Conservation (phyloP, 2,113 vertebrate genomes). For the Murina feae region DNA sequence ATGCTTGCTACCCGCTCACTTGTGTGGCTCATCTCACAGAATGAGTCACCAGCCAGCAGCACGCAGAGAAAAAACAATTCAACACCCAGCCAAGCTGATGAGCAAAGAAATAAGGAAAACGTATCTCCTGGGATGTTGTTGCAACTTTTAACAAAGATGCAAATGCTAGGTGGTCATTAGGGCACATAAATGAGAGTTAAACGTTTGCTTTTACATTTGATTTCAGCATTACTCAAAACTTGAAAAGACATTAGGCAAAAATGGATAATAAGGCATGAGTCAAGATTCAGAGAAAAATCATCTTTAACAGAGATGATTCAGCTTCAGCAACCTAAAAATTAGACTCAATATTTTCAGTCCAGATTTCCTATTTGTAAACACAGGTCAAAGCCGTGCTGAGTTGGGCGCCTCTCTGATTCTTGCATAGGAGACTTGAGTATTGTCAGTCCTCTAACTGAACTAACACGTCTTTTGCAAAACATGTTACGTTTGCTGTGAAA, state of each 20-base stretch:
- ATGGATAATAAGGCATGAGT: background rate
- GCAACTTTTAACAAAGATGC: slow-evolving; percentile 26
- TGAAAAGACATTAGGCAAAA: background rate
- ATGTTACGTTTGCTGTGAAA: background rate
- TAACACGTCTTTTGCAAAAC: background rate
- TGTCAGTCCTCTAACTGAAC: background rate
- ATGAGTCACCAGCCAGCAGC: slow-evolving; percentile 5
- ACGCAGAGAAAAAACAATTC: slow-evolving; percentile 19
- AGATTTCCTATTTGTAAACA: background rate
- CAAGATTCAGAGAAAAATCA: background rate
- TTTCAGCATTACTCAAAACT: background rate
- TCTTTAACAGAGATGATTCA: background rate
- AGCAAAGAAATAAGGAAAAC: background rate
- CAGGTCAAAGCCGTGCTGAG: background rate
- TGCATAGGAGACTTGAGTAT: background rate
- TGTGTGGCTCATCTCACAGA: background rate
- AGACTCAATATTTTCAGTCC: background rate
- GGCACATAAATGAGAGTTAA: background rate
- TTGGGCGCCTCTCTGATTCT: background rate
- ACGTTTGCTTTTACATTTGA: background rate
- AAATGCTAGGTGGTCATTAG: background rate
- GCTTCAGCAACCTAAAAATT: background rate
- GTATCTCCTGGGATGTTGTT: fast-evolving
- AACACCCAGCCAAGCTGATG: background rate
- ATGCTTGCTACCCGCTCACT: background rate